phyloP scores from a whole-genome alignment of 2,797 vertebrate species.

The Schizopygopsis pylzovi region DNA sequence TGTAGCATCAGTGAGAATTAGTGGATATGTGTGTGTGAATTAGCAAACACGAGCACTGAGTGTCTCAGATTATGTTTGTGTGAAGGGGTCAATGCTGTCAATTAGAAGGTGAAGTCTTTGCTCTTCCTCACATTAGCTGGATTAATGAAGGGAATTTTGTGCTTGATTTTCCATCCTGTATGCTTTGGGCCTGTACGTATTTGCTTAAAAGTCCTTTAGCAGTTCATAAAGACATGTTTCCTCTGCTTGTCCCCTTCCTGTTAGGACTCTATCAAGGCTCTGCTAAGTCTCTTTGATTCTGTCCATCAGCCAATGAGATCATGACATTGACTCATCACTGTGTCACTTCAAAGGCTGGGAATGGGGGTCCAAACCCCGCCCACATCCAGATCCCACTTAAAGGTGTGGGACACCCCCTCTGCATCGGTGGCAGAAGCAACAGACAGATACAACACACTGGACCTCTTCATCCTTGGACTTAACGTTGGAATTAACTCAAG shows the following conservation, averaged over 20 bases:
- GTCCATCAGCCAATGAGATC: conserved; percentile 78
- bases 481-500: conserved; percentile 62
- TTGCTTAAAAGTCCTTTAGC: conserved; percentile 90
- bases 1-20: conserved; percentile 48
- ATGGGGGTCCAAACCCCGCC: conserved; percentile 76
- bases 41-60: conserved; percentile 24
- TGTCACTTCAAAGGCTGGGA: conserved; percentile 84
- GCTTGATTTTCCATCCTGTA: conserved; percentile 30
- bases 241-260: conserved; percentile 86
- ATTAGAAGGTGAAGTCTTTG: conserved; percentile 61
- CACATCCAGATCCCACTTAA: conserved; percentile 74
- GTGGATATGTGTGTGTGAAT: conserved; percentile 51
- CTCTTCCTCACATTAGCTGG: conserved; percentile 48
- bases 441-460: conserved; percentile 46
- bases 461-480: conserved; percentile 57
- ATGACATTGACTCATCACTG: conserved; percentile 74
- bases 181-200: conserved; percentile 74
- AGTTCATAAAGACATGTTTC: conserved; percentile 91
- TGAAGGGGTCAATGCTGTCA: conserved; percentile 60
- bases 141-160: conserved; percentile 39
- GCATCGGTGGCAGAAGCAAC: conserved; percentile 60
- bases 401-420: conserved; percentile 68
- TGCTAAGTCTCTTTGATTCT: conserved; percentile 93
- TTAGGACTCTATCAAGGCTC: conserved; percentile 88
- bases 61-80: conserved; percentile 53